These are phyloP conservation scores for Heteropelma amictum DNA, from an alignment of 2,888 invertebrate species.

Conservation along the genomic window DNA sequence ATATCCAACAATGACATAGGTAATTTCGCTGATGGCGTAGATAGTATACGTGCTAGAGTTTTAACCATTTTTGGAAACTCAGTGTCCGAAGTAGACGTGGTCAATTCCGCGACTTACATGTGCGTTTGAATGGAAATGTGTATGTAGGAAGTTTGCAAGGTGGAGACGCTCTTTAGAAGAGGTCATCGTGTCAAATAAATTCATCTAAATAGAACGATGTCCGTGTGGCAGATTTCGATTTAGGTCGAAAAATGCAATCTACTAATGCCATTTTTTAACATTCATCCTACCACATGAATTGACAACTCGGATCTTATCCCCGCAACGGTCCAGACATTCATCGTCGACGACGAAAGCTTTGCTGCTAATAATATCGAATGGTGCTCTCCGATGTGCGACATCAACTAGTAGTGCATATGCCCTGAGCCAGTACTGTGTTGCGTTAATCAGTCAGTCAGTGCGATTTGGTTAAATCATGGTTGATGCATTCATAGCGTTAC, in stretches of 20 bases:
- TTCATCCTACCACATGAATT: not conserved
- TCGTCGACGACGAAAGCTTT: not conserved
- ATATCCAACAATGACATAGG: not conserved
- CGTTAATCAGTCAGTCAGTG: constrained; percentile 17
- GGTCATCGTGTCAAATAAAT: not conserved
- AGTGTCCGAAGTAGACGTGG: too few relatives aligned
- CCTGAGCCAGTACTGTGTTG: too few relatives aligned
- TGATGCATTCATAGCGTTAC: not conserved
- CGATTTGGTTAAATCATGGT: constrained; percentile 3
- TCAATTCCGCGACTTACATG: too few relatives aligned
- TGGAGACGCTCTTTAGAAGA: too few relatives aligned
- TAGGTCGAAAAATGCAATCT: constrained; percentile 21
- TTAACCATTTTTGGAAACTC: constrained; percentile 60
- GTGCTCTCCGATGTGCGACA: not conserved
- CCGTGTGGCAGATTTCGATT: not conserved
- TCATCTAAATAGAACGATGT: not conserved
- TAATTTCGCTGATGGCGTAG: constrained; percentile 35
- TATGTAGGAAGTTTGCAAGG: too few relatives aligned
- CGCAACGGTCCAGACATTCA: constrained; percentile 7
- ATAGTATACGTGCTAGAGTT: constrained; percentile 58
- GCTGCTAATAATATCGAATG: constrained; percentile 10
- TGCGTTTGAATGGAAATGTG: too few relatives aligned
- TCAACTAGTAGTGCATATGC: constrained; percentile 3
- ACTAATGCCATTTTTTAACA: constrained; percentile 5
- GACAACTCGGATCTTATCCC: constrained; percentile 16